Evolutionary conservation across 2,888 invertebrate species (phyloP), one percentile per base, ranked within the genome.

Genomic region (Steromphala cineraria): DNA sequence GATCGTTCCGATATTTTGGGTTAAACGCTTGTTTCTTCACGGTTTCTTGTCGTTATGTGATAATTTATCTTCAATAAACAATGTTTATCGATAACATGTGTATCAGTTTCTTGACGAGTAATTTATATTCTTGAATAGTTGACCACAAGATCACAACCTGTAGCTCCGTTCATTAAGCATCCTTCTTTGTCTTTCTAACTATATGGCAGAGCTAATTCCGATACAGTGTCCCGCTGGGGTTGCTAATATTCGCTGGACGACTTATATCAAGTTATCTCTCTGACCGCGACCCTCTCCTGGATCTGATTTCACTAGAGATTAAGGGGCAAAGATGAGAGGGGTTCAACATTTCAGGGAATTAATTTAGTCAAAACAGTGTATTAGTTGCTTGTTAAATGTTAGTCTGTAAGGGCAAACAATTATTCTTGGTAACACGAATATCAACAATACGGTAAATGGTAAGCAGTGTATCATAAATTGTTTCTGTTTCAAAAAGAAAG

Each of bases 221-320:
- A 46, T 36, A 71, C 36, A 36, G 36, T 17, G 36, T 10, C 24
- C 71, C 36, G 71, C 71, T 71, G 71, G 1, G 71, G 40, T 19
- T 71, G 71, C 71, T 71, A 71, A 71, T 71, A 40, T 71, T 71
- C 36, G 71, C 36, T 36, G 71, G 36, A 40, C 71, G 71, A 71
- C 71, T 40, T 71, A 71, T 71, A 71, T 71, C 71, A 19, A 71
- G 71, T 71, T 71, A 71, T 71, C 71, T 31, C 19, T 40, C 40
- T 36, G 71, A 71, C 71, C 71, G 71, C 36, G 67, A n/a, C 71
- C 71, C 10, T 71, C 71, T 71, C 40, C n/a, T 71, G 71, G 71
- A 71, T 71, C 71, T 71, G 71, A 71, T 71, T 71, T 36, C 71
- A 36, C 10, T n/a, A 17, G 40, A 40, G 40, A 21, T 56, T 36